Evolutionary conservation across 2,888 invertebrate genomes (phyloP).

Genomic region (Acanthosepion lycidas): DNA sequence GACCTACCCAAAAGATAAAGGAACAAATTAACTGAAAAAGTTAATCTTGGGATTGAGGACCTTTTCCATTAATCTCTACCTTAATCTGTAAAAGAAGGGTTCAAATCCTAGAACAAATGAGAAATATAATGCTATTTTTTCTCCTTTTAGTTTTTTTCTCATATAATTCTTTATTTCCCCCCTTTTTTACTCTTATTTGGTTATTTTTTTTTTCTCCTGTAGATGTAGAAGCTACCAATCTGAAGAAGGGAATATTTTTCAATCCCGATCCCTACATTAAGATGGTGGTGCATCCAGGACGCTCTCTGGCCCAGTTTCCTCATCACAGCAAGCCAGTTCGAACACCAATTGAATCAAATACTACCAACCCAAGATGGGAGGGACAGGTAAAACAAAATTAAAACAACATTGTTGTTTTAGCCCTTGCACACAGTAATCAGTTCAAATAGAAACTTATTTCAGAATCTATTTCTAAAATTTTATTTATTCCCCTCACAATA

Average conservation of each 20-base stretch:
- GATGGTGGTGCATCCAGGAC: slow-evolving; percentile 74
- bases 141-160: neutral
- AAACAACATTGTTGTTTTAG: too few species aligned
- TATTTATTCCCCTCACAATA: too few species aligned
- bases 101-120: too few species aligned
- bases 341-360: slow-evolving; percentile 73
- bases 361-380: slow-evolving; percentile 74
- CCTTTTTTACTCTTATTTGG: neutral
- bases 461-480: too few species aligned
- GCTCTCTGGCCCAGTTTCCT: slow-evolving; percentile 61
- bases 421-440: too few species aligned
- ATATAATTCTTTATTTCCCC: neutral
- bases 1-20: too few species aligned
- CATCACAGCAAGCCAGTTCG: slow-evolving; percentile 74
- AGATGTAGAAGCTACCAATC: slow-evolving; percentile 75
- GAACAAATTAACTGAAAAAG: too few species aligned
- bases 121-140: too few species aligned
- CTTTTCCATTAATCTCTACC: too few species aligned
- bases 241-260: slow-evolving; percentile 76
- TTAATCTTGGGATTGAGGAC: too few species aligned
- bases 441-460: too few species aligned
- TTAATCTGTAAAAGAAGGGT: too few species aligned
- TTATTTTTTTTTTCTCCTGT: slow-evolving; percentile 50
- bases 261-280: slow-evolving; percentile 77
- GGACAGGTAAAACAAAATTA: slow-evolving; percentile 61